phyloP scores from a whole-genome alignment of 1,140 invertebrate genomes.

The Formica selysi region DNA sequence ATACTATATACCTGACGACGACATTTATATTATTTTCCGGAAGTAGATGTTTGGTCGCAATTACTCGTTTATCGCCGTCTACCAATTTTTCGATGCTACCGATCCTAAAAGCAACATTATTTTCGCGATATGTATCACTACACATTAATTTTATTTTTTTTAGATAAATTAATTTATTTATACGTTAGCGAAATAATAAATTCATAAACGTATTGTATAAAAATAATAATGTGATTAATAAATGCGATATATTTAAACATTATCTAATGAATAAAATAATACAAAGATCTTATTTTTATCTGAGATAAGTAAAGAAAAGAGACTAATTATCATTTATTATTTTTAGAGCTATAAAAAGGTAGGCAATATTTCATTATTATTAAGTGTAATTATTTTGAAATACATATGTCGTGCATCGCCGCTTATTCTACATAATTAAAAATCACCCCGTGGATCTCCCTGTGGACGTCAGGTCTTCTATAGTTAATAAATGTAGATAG shows the following conservation, averaged over 20 bases:
- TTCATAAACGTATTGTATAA: background rate
- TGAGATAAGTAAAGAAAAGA: background rate
- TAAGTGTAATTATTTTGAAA: conserved; percentile 15
- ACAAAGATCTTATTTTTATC: background rate
- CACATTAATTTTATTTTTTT: background rate
- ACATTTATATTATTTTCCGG: conserved; percentile 94
- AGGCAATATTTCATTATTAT: background rate
- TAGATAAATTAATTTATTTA: background rate
- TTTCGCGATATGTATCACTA: background rate
- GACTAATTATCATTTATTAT: background rate
- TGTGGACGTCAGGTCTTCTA: background rate
- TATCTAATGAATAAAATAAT: background rate
- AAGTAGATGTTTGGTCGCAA: conserved; percentile 76
- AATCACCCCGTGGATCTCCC: conserved; percentile 14
- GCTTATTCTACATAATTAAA: conserved; percentile 11
- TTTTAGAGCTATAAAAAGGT: background rate
- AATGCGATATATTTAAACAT: background rate
- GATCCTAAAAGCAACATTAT: conserved; percentile 65
- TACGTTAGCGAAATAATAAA: background rate
- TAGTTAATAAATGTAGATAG: background rate
- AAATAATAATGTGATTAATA: background rate
- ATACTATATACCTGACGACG: conserved; percentile 88
- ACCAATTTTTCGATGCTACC: conserved; percentile 79
- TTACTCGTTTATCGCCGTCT: conserved; percentile 77
- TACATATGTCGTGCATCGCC: background rate